These are phyloP conservation scores for Melanotaenia maccullochi DNA, from an alignment of 2,797 vertebrate genomes.

Conservation along the genomic window DNA sequence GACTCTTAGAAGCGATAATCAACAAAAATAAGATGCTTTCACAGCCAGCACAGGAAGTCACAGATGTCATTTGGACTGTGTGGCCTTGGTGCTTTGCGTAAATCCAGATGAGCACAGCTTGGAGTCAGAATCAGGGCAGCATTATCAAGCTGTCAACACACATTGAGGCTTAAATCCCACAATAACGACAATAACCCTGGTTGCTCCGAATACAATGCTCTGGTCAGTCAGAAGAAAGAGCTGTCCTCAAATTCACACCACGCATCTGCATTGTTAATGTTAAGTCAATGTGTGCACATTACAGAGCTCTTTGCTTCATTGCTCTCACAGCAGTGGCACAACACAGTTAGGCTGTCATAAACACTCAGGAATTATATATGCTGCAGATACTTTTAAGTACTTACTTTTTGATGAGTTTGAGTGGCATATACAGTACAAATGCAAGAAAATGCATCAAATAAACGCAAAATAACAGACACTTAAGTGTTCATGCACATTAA, in stretches of 20 bases:
- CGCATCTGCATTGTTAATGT: constrained; percentile 51
- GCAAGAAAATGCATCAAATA: background rate
- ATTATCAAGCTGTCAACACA: constrained; percentile 72
- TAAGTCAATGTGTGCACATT: constrained; percentile 33
- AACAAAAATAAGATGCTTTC: constrained; percentile 62
- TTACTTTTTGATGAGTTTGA: constrained; percentile 10
- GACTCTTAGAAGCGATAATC: constrained; percentile 35
- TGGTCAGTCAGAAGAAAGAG: constrained; percentile 54
- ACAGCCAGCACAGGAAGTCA: constrained; percentile 35
- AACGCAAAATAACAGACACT: background rate
- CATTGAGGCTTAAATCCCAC: constrained; percentile 63
- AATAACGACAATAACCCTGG: constrained; percentile 48
- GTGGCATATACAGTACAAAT: background rate
- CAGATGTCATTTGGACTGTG: constrained; percentile 62
- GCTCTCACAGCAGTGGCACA: constrained; percentile 28
- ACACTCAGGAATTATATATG: constrained; percentile 15
- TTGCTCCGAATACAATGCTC: constrained; percentile 42
- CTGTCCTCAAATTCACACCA: constrained; percentile 65
- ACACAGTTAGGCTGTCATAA: constrained; percentile 15
- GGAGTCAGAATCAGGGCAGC: constrained; percentile 50
- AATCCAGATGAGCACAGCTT: constrained; percentile 63
- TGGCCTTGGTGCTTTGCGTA: constrained; percentile 46
- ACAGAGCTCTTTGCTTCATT: constrained; percentile 11
- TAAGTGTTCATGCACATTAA: background rate
- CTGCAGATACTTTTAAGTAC: constrained; percentile 22